A percentile compares a stretch with the other conserved stretches of the same genome.
Conservation (phyloP, 2,888 invertebrate species). For the Drosophila anomalata region DNA sequence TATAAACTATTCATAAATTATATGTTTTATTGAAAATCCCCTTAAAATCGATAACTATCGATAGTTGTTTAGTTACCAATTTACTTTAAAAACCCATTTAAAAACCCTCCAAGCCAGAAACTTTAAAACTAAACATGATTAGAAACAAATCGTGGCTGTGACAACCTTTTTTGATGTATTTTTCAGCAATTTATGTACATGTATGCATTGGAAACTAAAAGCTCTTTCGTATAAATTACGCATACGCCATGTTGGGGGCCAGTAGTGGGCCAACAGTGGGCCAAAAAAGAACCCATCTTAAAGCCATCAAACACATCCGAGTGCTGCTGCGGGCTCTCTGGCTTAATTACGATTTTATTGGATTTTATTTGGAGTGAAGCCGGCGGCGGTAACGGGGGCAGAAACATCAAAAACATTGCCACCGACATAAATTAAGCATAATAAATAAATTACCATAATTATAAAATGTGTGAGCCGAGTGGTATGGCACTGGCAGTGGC, state of each 20-base stretch:
- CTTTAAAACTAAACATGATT: not conserved
- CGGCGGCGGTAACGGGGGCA: slow-evolving; percentile 20
- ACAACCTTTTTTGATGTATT: slow-evolving; percentile 5
- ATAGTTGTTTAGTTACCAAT: no score
- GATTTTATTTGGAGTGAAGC: slow-evolving; percentile 28
- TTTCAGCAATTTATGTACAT: not conserved
- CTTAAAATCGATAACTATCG: no score
- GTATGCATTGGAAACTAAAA: not conserved
- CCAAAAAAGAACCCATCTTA: not conserved
- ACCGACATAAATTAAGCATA: slow-evolving; percentile 61
- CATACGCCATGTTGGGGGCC: slow-evolving; percentile 1
- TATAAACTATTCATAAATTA: no score
- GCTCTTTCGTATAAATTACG: slow-evolving; percentile 1
- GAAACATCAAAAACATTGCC: slow-evolving; percentile 55
- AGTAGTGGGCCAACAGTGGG: not conserved
- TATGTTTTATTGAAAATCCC: no score
- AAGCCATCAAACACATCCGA: slow-evolving; percentile 7
- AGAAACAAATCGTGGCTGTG: slow-evolving; percentile 1
- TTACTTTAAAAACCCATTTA: no score
- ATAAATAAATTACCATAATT: slow-evolving; percentile 73
- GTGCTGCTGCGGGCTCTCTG: slow-evolving; percentile 16
- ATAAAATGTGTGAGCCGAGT: slow-evolving; percentile 46
- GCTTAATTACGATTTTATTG: slow-evolving; percentile 40
- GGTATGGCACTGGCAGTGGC: not conserved
- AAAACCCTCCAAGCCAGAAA: no score